Percentiles rank a stretch among this genome's conserved stretches.
Conservation (phyloP, 1,140 invertebrate species). For the Rhagoletis pomonella region DNA sequence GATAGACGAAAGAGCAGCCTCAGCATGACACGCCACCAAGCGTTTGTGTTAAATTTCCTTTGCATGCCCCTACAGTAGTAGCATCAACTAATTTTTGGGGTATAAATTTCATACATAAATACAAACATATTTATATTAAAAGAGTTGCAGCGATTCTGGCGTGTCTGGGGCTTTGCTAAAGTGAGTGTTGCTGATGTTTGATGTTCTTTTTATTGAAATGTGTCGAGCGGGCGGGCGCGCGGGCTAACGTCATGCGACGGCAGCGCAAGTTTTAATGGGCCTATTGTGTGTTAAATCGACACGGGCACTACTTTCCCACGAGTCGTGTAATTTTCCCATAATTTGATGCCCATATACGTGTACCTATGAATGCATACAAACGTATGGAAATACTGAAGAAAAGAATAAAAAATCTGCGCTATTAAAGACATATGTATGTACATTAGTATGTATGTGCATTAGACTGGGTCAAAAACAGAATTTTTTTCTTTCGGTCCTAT, state of each 20-base stretch:
- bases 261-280: conserved; percentile 17
- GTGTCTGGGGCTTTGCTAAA: not conserved
- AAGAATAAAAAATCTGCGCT: not conserved
- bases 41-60: conserved; percentile 29
- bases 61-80: not conserved
- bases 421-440: not conserved
- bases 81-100: not conserved
- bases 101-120: conserved; percentile 15
- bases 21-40: conserved; percentile 14
- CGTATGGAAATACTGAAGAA: not conserved
- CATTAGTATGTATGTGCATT: not conserved
- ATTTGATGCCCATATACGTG: not conserved
- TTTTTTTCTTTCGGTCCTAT: no score
- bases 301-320: conserved; percentile 42
- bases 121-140: no score
- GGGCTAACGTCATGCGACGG: no score
- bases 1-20: not conserved
- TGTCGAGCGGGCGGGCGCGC: not conserved
- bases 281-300: conserved; percentile 45
- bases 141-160: conserved; percentile 2
- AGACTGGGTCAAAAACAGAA: no score
- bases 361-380: not conserved
- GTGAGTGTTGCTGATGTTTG: not conserved
- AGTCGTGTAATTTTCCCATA: conserved; percentile 35
- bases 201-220: not conserved